Evolutionary conservation across 2,888 invertebrate species (phyloP).

Genomic region (Aplocera efformata): DNA sequence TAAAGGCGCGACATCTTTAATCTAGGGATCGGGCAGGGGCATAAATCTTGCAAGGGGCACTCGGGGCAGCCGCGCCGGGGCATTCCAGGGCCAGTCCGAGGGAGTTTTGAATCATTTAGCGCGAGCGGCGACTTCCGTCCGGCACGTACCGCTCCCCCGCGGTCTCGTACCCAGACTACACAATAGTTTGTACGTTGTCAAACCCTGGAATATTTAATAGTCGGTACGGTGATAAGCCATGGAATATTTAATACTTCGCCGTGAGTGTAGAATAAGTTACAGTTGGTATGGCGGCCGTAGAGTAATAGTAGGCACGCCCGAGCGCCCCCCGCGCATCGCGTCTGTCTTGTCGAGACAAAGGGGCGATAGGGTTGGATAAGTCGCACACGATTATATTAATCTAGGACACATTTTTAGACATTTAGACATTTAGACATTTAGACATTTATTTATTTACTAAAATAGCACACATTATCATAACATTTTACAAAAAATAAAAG

Average conservation of each 20-base stretch:
- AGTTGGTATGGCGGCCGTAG: too few species aligned
- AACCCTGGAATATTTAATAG: too few species aligned
- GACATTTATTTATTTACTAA: too few species aligned
- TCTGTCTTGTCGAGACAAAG: conserved; percentile 81
- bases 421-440: too few species aligned
- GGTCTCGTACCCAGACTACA: conserved; percentile 34
- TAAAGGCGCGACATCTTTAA: conserved; percentile 79
- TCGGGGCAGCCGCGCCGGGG: conserved; percentile 24
- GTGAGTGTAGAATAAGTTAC: too few species aligned
- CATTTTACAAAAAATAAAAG: too few species aligned
- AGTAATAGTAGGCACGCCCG: too few species aligned
- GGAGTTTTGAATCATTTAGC: conserved; percentile 81
- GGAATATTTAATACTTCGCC: too few species aligned
- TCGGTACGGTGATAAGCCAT: not conserved
- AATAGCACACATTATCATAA: too few species aligned
- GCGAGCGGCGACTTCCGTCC: conserved; percentile 75
- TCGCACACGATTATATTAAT: too few species aligned
- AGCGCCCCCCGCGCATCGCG: conserved; percentile 44
- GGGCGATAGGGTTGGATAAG: conserved; percentile 57
- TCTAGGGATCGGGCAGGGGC: conserved; percentile 76
- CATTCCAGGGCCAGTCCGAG: conserved; percentile 32
- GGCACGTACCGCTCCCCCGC: conserved; percentile 62
- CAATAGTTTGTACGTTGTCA: conserved; percentile 4
- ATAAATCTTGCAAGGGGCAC: conserved; percentile 79
- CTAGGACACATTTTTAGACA: too few species aligned